A percentile compares a stretch with the other conserved stretches of the same genome.
phyloP scores from a whole-genome alignment of 2,797 vertebrate species.

The Hapalemur alaotrensis region DNA sequence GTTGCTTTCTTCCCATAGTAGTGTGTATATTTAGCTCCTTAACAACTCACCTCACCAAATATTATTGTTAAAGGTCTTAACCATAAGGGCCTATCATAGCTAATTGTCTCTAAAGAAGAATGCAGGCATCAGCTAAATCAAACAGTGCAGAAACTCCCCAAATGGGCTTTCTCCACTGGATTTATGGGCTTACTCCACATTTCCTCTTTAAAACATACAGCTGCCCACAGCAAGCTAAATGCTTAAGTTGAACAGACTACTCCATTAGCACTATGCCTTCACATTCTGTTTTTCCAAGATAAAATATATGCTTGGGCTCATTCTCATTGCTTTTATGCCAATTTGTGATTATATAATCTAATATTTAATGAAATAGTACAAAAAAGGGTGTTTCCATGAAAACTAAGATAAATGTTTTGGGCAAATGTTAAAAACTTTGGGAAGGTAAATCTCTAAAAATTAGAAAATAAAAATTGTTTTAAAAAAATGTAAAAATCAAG shows the following conservation, averaged over 20 bases:
- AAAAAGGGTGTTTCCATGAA: slow-evolving; percentile 22
- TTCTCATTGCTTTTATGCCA: background rate
- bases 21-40: background rate
- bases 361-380: background rate
- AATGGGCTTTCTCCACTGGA: background rate
- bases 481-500: background rate
- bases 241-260: background rate
- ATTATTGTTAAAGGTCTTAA: background rate
- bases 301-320: background rate
- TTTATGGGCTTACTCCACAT: background rate
- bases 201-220: background rate
- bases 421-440: background rate
- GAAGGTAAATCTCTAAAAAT: slow-evolving; percentile 1
- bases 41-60: background rate
- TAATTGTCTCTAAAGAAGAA: slow-evolving; percentile 30
- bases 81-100: background rate
- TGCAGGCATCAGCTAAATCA: background rate
- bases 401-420: background rate
- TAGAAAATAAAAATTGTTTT: background rate
- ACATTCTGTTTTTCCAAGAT: background rate
- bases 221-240: background rate
- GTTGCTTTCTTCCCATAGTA: background rate
- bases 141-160: slow-evolving; percentile 2
- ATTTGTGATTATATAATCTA: background rate
- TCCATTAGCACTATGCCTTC: background rate